Percentiles rank a stretch among this genome's conserved stretches.
Evolutionary conservation across 2,797 vertebrate species (phyloP).

Genomic region (Xiphorhynchus erythropygius): DNA sequence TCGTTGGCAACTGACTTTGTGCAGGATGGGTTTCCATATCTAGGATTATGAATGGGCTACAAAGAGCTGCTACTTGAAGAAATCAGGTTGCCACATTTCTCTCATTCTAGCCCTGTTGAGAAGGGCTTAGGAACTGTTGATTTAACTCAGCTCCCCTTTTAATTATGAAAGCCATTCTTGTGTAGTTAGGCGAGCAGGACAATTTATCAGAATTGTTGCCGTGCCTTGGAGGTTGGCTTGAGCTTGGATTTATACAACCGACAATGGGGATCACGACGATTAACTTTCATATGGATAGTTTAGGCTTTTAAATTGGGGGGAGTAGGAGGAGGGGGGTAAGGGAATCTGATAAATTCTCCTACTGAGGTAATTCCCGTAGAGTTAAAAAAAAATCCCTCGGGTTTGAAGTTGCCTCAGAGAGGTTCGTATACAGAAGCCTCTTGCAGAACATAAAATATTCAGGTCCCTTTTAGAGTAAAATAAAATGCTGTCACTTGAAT

Average conservation of each 20-base stretch:
- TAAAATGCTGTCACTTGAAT: slow-evolving; percentile 49
- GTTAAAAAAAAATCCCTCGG: not conserved
- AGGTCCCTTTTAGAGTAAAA: slow-evolving; percentile 29
- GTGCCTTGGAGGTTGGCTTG: slow-evolving; percentile 34
- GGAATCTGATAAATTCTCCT: not conserved
- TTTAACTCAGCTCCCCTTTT: slow-evolving; percentile 62
- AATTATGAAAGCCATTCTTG: slow-evolving; percentile 62
- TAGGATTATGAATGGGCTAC: slow-evolving; percentile 41
- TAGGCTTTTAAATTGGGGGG: not conserved
- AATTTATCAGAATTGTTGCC: slow-evolving; percentile 46
- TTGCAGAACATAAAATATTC: slow-evolving; percentile 37
- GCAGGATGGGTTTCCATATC: slow-evolving; percentile 51
- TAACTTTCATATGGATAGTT: slow-evolving; percentile 39
- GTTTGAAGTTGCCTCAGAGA: not conserved
- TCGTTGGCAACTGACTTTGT: slow-evolving; percentile 36
- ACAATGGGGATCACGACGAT: slow-evolving; percentile 39
- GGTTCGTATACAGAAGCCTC: not conserved
- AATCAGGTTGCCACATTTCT: slow-evolving; percentile 58
- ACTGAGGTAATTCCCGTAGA: not conserved
- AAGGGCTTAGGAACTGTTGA: slow-evolving; percentile 55
- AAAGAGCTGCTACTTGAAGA: slow-evolving; percentile 56
- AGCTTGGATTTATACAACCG: slow-evolving; percentile 36
- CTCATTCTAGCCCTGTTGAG: slow-evolving; percentile 41
- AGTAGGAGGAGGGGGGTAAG: not conserved
- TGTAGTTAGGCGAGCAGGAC: slow-evolving; percentile 48